A percentile compares a stretch with the other conserved stretches of the same genome.
Conservation (phyloP, 2,113 vertebrate genomes). For the Colossoma macropomum region DNA sequence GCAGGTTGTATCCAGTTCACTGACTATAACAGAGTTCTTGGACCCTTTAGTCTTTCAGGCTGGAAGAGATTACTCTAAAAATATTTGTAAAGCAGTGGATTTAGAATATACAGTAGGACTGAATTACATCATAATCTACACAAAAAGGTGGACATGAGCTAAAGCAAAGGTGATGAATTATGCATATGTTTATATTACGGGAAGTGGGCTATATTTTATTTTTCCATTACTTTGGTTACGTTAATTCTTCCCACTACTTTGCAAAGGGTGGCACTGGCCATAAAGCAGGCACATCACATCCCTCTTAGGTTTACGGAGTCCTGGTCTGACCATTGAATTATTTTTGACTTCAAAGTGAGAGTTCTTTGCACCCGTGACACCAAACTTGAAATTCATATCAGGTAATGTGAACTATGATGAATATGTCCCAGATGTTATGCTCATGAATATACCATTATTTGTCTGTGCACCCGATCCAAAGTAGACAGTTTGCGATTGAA, state of each 20-base stretch:
- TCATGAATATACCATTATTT: conserved; percentile 15
- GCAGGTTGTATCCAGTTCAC: too few relatives aligned
- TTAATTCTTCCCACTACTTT: conserved; percentile 63
- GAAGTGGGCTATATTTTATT: conserved; percentile 64
- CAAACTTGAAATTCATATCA: conserved; percentile 25
- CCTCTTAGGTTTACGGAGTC: not conserved
- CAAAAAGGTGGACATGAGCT: conserved; percentile 42
- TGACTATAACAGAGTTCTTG: too few relatives aligned
- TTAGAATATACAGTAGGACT: conserved; percentile 40
- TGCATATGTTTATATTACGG: conserved; percentile 63
- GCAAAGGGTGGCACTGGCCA: not conserved
- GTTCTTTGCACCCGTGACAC: not conserved
- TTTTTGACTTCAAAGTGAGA: conserved; percentile 17
- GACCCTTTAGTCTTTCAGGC: not conserved
- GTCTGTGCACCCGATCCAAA: not conserved
- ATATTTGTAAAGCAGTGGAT: conserved; percentile 53
- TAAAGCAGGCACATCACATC: not conserved
- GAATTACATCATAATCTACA: conserved; percentile 56
- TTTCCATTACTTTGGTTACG: conserved; percentile 65
- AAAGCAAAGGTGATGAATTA: conserved; percentile 58
- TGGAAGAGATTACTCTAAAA: conserved; percentile 40
- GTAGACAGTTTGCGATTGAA: conserved; percentile 23
- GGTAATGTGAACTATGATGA: conserved; percentile 6
- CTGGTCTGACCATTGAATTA: conserved; percentile 8
- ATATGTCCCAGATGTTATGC: conserved; percentile 9